These are phyloP conservation scores for Drosophila siamana DNA, from an alignment of 2,888 invertebrate species.

Conservation along the genomic window DNA sequence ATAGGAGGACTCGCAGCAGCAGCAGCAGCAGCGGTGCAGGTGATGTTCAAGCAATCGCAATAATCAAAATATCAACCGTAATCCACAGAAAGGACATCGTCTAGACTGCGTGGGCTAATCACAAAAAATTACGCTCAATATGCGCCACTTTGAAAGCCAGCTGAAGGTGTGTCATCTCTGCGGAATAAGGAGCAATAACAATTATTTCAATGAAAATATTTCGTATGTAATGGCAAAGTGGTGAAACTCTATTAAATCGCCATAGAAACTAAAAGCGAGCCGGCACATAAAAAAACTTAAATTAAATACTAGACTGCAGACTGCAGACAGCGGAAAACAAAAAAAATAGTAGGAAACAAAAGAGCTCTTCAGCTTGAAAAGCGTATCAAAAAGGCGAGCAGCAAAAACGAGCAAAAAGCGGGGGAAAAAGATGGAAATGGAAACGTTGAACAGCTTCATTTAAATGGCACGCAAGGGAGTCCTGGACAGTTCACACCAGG, in stretches of 20 bases:
- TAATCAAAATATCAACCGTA: conserved; percentile 24
- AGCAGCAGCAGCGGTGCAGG: background rate
- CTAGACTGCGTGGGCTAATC: conserved; percentile 35
- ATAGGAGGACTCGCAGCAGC: background rate
- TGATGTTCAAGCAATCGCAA: conserved; percentile 6
- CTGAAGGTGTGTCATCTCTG: background rate
- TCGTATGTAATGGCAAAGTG: conserved; percentile 7
- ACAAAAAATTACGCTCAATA: conserved; percentile 25
- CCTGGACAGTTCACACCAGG: conserved; percentile 29
- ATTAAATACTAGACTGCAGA: conserved; percentile 59
- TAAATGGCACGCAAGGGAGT: conserved; percentile 76
- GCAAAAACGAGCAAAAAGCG: conserved; percentile 4
- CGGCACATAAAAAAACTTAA: conserved; percentile 44
- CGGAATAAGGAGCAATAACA: conserved; percentile 4
- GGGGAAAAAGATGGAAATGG: conserved; percentile 1
- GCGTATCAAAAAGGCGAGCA: conserved; percentile 18
- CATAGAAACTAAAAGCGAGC: conserved; percentile 59
- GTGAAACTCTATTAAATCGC: conserved; percentile 39
- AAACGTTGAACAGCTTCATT: conserved; percentile 73
- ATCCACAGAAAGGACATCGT: conserved; percentile 21
- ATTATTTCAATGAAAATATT: conserved; percentile 38
- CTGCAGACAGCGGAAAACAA: conserved; percentile 37
- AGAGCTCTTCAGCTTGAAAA: conserved; percentile 21
- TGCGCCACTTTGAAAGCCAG: conserved; percentile 4
- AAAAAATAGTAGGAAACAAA: conserved; percentile 33